Conservation (phyloP, 2,888 invertebrate species). For the Geophilus truncorum region DNA sequence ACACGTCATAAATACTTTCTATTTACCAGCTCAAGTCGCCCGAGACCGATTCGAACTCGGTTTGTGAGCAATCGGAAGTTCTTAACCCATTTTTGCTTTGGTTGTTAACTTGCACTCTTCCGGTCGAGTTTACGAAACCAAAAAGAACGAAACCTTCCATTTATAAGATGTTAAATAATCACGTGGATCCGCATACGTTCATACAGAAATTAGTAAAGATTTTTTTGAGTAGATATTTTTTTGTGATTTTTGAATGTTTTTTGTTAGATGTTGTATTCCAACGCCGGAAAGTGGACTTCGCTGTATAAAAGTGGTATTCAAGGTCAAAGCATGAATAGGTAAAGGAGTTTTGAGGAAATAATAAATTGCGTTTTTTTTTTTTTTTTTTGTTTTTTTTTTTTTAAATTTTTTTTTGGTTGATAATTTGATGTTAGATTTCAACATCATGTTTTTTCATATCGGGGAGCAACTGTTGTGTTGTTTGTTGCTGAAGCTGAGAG, state of each 20-base stretch:
- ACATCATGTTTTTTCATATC: constrained; percentile 77
- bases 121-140: constrained; percentile 41
- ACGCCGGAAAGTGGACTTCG: constrained; percentile 59
- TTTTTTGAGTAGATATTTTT: background rate
- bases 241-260: background rate
- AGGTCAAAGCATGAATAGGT: constrained; percentile 78
- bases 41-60: background rate
- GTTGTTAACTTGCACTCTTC: constrained; percentile 46
- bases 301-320: constrained; percentile 78
- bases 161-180: constrained; percentile 15
- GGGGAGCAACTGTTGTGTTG: constrained; percentile 56
- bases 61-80: background rate
- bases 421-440: constrained; percentile 56
- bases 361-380: no score
- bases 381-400: constrained; percentile 19
- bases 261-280: constrained; percentile 3
- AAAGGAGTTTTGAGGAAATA: background rate
- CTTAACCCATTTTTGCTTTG: constrained; percentile 44
- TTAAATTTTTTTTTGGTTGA: background rate
- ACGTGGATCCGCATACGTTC: constrained; percentile 52
- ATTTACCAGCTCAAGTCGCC: background rate
- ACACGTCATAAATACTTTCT: background rate
- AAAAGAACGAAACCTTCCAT: constrained; percentile 23
- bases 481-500: constrained; percentile 57
- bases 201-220: constrained; percentile 48